phyloP scores from a whole-genome alignment of 2,113 vertebrate species.

The Bothrops jararaca region DNA sequence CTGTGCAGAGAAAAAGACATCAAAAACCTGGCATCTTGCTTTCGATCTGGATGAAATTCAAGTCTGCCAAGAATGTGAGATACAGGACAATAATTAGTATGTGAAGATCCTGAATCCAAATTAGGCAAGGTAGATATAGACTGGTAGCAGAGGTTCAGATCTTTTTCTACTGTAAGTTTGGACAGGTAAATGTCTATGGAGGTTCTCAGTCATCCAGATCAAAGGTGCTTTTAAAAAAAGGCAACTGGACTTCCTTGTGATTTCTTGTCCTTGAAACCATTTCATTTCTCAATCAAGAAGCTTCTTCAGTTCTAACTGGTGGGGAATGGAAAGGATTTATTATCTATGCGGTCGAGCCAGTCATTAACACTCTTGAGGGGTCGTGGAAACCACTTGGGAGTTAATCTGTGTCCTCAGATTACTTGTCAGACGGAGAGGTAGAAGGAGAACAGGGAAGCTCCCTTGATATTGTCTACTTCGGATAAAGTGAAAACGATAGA shows the following conservation, averaged over 20 bases:
- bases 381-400: background rate
- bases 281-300: background rate
- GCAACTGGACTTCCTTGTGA: background rate
- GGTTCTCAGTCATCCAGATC: background rate
- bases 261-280: background rate
- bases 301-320: background rate
- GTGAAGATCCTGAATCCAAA: background rate
- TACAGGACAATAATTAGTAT: background rate
- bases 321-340: background rate
- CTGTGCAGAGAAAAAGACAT: too few species aligned
- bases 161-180: background rate
- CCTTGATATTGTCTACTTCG: background rate
- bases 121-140: background rate
- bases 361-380: background rate
- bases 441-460: background rate
- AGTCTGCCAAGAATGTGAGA: background rate
- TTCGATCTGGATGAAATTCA: background rate
- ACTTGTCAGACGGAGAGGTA: background rate
- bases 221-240: background rate
- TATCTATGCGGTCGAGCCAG: background rate
- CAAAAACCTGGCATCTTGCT: background rate
- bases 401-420: background rate
- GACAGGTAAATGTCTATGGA: background rate
- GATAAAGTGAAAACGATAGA: background rate
- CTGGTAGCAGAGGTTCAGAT: background rate